A percentile compares a stretch with the other conserved stretches of the same genome.
phyloP scores from a whole-genome alignment of 2,113 vertebrate species.

The Vidua macroura region DNA sequence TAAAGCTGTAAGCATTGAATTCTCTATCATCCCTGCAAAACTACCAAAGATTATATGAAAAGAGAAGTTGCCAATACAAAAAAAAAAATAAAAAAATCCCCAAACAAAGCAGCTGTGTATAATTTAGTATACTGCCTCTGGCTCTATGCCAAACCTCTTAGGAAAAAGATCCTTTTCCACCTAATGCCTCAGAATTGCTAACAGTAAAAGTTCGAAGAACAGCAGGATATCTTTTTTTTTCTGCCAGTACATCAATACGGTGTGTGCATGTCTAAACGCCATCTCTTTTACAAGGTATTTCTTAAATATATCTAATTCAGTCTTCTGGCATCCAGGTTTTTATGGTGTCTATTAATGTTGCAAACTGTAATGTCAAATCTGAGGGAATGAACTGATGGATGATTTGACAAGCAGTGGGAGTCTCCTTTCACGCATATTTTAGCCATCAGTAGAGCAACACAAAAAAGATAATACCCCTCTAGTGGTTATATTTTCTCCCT shows the following conservation, averaged over 20 bases:
- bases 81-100: neutral
- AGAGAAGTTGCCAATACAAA: neutral
- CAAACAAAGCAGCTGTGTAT: neutral
- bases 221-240: neutral
- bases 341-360: neutral
- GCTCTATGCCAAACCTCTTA: neutral
- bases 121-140: neutral
- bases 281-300: neutral
- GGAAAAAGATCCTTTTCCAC: neutral
- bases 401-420: neutral
- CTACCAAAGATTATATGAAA: neutral
- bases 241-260: neutral
- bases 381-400: neutral
- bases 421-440: neutral
- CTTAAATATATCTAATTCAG: neutral
- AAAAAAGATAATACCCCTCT: neutral
- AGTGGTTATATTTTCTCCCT: neutral
- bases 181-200: neutral
- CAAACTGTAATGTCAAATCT: neutral
- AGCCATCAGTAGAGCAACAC: neutral
- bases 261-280: neutral
- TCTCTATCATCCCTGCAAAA: constrained; percentile 7
- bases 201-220: neutral
- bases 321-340: neutral
- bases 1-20: constrained; percentile 28